phyloP scores from a whole-genome alignment of 2,888 invertebrate species.

The Aethes cnicana region DNA sequence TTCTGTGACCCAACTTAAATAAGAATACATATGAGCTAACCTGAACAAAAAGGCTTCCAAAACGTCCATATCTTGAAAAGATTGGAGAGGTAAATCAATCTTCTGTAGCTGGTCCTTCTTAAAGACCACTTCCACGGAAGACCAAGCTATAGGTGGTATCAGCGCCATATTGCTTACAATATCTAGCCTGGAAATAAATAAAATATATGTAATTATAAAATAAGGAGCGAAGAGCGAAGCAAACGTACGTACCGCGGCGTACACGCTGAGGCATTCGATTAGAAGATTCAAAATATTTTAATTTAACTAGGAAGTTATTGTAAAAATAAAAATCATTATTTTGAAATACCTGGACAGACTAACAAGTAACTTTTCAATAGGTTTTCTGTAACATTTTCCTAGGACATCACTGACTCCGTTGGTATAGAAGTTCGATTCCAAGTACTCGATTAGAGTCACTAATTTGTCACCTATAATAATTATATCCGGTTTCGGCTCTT shows the following conservation, averaged over 20 bases:
- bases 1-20: not conserved
- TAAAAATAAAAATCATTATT: no score
- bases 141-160: conserved; percentile 75
- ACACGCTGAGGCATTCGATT: no score
- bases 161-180: conserved; percentile 69
- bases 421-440: conserved; percentile 66
- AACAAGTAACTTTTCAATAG: conserved; percentile 65
- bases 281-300: no score
- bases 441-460: conserved; percentile 68
- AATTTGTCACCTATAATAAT: conserved; percentile 68
- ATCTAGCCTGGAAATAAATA: conserved; percentile 66
- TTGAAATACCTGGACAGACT: conserved; percentile 70
- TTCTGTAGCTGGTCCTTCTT: conserved; percentile 63
- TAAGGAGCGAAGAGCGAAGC: no score
- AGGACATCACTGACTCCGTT: conserved; percentile 41
- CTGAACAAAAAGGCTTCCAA: conserved; percentile 92
- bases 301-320: no score
- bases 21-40: conserved; percentile 58
- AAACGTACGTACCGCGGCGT: no score
- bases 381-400: conserved; percentile 47
- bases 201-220: no score
- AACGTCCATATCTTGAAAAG: conserved; percentile 91
- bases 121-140: conserved; percentile 56
- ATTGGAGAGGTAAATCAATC: conserved; percentile 85
- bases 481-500: conserved; percentile 63